Base-by-base conservation (phyloP, 30 jellyfish, hydroid and myxozoan species). In the Chironex yamaguchii region DNA sequence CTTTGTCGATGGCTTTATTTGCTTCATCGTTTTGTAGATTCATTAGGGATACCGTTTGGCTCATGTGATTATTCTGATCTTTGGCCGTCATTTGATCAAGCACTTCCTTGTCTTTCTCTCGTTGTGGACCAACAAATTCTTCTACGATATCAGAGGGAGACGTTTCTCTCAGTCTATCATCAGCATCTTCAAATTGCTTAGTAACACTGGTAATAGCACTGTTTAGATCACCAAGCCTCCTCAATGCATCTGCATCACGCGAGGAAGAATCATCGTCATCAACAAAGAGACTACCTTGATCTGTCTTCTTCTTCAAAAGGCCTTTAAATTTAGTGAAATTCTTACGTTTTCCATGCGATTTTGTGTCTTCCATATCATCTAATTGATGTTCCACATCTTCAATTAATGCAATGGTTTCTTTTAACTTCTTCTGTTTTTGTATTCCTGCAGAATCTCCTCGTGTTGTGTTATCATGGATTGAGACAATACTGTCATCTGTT, bases 21-120 rank as follows among this genome's bases (percentile, higher is more conserved):
- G 97, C 92, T 74, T 89, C 97, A 34, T 14, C 71, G 32, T 79
- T 89, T 81, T 89, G 97, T 76, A 89, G 49, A 29, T 89, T 82
- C 52, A 89, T 50, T 17, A 89, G 52, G 0, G 93, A 80, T 27
- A 67, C 81, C 17, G 97, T 93, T 34, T 89, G 97, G 51, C 54
- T 70, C 51, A 79, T 53, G 29, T 88, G 34, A 0, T 53, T 84
- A 25, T 58, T 21, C 4, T 52, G 87, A 72, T 89, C 97, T 52
- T 69, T 52, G 4, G 49, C 30, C 32, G 71, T 79, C 93, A 89
- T 79, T 24, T 89, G 84, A 14, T 71, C 80, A 24, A 31, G 84
- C 34, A 3, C 81, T 32, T 36, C 23, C 77, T 76, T 48, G 49
- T 4, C 62, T 29, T 34, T 71, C 85, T 23, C 17, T 71, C 11